These are phyloP conservation scores for Notoglanidium macrostoma DNA, from an alignment of 2,797 vertebrate genomes.

Conservation along the genomic window DNA sequence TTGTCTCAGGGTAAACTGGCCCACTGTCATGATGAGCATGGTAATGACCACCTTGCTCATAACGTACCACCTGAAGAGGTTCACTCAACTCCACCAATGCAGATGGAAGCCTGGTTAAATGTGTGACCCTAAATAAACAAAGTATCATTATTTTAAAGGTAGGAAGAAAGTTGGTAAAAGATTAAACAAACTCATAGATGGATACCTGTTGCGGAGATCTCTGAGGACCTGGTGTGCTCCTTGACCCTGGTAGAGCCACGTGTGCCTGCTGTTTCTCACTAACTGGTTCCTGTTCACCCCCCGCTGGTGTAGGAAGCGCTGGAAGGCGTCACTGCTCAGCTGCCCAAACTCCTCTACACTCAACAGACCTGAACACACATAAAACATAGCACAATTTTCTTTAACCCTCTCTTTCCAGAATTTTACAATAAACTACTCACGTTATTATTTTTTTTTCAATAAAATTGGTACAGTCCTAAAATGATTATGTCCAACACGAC, in stretches of 20 bases:
- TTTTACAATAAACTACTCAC: neutral
- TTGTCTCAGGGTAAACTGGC: conserved; percentile 93
- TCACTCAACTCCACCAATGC: conserved; percentile 94
- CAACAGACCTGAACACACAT: conserved; percentile 78
- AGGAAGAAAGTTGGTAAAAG: neutral
- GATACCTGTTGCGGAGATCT: conserved; percentile 86
- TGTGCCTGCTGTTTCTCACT: conserved; percentile 96
- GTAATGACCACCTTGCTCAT: conserved; percentile 94
- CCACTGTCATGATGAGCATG: conserved; percentile 98
- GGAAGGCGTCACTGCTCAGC: conserved; percentile 91
- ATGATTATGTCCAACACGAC: neutral
- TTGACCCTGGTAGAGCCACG: conserved; percentile 96
- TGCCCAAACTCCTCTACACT: conserved; percentile 92
- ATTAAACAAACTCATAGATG: no score
- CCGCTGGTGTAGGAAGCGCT: conserved; percentile 87
- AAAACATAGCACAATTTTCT: neutral
- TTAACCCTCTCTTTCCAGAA: neutral
- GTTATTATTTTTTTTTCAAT: neutral
- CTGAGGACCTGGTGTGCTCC: conserved; percentile 91
- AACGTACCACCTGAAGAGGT: conserved; percentile 94
- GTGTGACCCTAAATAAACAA: conserved; percentile 78
- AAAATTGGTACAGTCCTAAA: neutral
- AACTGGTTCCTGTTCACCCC: conserved; percentile 90
- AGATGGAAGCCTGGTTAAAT: conserved; percentile 86
- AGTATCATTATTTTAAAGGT: neutral